Evolutionary conservation across 2,113 vertebrate genomes (phyloP).

Genomic region (Chloropsis cyanopogon): DNA sequence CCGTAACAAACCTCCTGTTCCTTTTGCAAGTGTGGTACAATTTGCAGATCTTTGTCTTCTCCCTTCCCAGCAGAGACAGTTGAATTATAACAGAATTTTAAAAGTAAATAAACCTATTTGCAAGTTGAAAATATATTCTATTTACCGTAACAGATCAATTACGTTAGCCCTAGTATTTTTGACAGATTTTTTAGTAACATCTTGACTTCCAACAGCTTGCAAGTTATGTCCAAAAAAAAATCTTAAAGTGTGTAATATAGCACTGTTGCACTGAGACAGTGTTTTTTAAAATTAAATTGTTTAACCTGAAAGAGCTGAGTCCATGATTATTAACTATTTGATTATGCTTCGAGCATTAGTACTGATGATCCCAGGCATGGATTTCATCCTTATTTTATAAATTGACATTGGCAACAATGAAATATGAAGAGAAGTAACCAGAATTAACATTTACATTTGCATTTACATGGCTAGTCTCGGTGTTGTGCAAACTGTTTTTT

Average conservation of each 20-base stretch:
- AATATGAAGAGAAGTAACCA: background rate
- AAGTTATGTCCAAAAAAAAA: background rate
- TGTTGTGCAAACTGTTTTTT: background rate
- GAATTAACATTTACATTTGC: background rate
- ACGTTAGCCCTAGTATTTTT: background rate
- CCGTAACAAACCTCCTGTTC: background rate
- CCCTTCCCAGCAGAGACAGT: background rate
- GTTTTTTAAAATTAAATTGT: background rate
- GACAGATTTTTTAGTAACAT: background rate
- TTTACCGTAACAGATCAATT: background rate
- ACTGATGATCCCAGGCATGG: background rate
- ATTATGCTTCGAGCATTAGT: background rate
- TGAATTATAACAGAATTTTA: background rate
- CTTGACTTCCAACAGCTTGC: background rate
- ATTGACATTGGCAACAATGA: background rate
- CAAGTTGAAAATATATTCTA: background rate
- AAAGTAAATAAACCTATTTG: background rate
- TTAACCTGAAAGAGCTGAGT: slow-evolving; percentile 1
- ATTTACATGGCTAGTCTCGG: background rate
- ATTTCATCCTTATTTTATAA: slow-evolving; percentile 35
- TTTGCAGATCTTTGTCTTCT: background rate
- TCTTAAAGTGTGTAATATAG: background rate
- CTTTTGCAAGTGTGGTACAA: background rate
- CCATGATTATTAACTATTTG: background rate
- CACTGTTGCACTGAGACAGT: background rate